These are phyloP conservation scores for Labroides dimidiatus DNA, from an alignment of 2,797 vertebrate genomes.

Conservation along the genomic window DNA sequence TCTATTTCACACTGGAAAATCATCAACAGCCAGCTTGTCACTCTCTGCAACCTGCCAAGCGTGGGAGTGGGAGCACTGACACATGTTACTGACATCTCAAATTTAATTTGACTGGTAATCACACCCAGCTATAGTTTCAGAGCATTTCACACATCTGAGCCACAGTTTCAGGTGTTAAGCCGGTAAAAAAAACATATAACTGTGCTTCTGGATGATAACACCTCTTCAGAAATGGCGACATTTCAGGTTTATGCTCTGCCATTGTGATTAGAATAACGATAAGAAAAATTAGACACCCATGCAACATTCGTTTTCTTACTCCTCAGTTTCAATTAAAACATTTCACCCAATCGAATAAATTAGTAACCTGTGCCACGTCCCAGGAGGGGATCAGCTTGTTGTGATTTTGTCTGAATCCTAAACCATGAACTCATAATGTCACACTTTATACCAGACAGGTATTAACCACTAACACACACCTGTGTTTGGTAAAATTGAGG, in stretches of 20 bases:
- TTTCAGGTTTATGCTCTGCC: constrained; percentile 58
- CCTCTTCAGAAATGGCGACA: constrained; percentile 61
- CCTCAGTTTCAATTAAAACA: constrained; percentile 45
- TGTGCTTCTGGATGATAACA: constrained; percentile 73
- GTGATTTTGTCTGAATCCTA: constrained; percentile 15
- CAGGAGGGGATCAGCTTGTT: constrained; percentile 26
- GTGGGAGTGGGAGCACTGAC: constrained; percentile 76
- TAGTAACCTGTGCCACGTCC: constrained; percentile 5
- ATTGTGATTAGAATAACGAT: constrained; percentile 55
- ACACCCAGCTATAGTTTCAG: constrained; percentile 84
- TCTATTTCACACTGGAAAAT: constrained; percentile 68
- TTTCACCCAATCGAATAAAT: not conserved
- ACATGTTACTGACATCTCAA: constrained; percentile 83
- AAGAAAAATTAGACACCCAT: constrained; percentile 26
- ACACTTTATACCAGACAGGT: constrained; percentile 31
- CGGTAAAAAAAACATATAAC: constrained; percentile 70
- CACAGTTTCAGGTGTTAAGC: constrained; percentile 82
- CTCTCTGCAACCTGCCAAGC: constrained; percentile 74
- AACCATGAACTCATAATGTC: constrained; percentile 17
- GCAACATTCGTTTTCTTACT: not conserved
- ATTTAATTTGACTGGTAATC: constrained; percentile 87
- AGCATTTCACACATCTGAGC: constrained; percentile 83
- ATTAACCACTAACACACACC: constrained; percentile 1
- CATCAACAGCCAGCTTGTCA: constrained; percentile 77
- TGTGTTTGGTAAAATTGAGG: too few species aligned